Conservation (phyloP, 2,797 vertebrate genomes). For the Hylomyscus alleni region DNA sequence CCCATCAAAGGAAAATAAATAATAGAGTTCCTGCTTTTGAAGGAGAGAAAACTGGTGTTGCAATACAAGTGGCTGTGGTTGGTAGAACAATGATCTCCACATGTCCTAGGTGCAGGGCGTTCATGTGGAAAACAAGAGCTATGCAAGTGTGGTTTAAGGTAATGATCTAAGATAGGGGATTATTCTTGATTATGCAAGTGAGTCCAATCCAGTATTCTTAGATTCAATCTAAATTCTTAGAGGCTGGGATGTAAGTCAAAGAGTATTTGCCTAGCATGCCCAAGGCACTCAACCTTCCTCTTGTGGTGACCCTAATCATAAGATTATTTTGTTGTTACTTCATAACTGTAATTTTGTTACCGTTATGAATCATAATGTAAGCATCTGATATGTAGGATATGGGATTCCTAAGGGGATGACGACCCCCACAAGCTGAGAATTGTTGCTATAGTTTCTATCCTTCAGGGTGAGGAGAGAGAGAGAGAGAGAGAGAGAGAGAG, state of each 20-base stretch:
- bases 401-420: no score
- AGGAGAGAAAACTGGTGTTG: not conserved
- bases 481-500: no score
- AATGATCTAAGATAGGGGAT: not conserved
- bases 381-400: not conserved
- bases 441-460: not conserved
- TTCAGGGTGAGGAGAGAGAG: fast-evolving
- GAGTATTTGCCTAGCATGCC: not conserved
- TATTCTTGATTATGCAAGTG: not conserved
- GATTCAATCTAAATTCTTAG: not conserved
- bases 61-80: not conserved
- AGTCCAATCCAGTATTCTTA: not conserved
- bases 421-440: not conserved
- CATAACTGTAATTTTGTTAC: not conserved
- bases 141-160: not conserved
- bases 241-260: not conserved
- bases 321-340: not conserved
- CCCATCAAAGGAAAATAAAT: not conserved
- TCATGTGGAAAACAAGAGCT: not conserved
- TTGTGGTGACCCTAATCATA: not conserved
- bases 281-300: not conserved
- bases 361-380: not conserved
- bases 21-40: not conserved
- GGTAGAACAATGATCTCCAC: not conserved
- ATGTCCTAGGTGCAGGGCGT: not conserved